Conservation (phyloP, 2,888 invertebrate species). For the Bursaphelenchus okinawaensis region DNA sequence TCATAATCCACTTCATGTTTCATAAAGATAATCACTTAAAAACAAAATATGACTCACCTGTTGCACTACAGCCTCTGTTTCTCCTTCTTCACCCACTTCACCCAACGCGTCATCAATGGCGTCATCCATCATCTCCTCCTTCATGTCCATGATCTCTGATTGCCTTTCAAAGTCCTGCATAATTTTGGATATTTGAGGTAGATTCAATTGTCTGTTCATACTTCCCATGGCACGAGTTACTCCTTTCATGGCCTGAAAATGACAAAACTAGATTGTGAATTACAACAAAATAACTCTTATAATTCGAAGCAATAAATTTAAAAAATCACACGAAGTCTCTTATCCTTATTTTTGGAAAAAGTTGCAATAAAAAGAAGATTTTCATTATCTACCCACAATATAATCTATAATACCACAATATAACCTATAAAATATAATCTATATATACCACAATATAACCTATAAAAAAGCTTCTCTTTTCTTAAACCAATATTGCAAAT, state of each 20-base stretch:
- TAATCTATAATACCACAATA: too few species aligned
- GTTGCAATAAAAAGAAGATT: neutral
- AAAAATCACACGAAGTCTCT: too few species aligned
- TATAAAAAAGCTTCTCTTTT: too few species aligned
- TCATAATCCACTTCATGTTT: neutral
- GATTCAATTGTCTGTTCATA: slow-evolving; percentile 87
- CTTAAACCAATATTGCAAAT: too few species aligned
- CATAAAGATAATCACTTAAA: neutral
- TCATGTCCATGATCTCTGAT: slow-evolving; percentile 99
- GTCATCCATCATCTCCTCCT: slow-evolving; percentile 99
- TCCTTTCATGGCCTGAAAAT: slow-evolving; percentile 80
- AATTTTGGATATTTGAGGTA: slow-evolving; percentile 97
- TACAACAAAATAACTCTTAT: neutral
- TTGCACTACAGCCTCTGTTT: slow-evolving; percentile 64
- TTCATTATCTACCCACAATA: too few species aligned
- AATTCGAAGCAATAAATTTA: neutral
- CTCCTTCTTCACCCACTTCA: slow-evolving; percentile 94
- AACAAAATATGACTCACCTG: slow-evolving; percentile 35
- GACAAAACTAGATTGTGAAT: too few species aligned
- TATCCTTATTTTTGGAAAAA: too few species aligned
- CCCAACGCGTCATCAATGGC: slow-evolving; percentile 99
- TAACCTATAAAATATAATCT: too few species aligned
- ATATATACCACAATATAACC: too few species aligned
- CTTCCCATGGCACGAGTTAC: slow-evolving; percentile 95
- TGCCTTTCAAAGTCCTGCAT: slow-evolving; percentile 81